These are phyloP conservation scores for Gordius sp. DNA, from an alignment of 2,888 invertebrate species.

Conservation along the genomic window DNA sequence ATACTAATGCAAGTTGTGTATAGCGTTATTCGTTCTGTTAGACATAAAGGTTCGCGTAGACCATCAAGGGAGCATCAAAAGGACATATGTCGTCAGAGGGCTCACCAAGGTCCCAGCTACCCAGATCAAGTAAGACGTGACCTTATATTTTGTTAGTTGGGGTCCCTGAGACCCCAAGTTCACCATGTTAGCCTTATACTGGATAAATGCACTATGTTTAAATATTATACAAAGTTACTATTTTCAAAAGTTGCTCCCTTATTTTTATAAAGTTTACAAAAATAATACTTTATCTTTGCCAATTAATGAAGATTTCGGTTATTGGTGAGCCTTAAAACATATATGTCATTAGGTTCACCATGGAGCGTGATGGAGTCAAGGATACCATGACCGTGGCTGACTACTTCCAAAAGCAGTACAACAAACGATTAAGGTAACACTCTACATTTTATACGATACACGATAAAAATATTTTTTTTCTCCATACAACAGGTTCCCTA, in stretches of 20 bases:
- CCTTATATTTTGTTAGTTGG: no score
- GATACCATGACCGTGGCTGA: background rate
- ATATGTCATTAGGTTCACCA: background rate
- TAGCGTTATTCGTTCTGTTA: no score
- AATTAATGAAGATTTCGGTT: background rate
- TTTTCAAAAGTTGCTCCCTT: no score
- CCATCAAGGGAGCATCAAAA: conserved; percentile 9
- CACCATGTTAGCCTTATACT: no score
- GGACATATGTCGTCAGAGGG: background rate
- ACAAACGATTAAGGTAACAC: background rate
- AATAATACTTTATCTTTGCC: no score
- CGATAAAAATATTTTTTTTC: background rate
- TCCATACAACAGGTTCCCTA: conserved; percentile 17
- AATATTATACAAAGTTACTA: no score
- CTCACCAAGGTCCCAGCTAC: conserved; percentile 1
- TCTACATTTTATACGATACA: background rate
- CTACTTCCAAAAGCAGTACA: background rate
- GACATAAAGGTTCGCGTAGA: background rate
- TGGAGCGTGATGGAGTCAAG: background rate
- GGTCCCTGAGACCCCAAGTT: no score
- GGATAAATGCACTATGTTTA: no score
- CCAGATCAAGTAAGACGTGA: background rate
- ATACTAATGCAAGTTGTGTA: no score
- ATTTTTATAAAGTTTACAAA: no score
- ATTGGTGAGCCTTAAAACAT: background rate